Evolutionary conservation across 2,888 invertebrate species (phyloP).

Genomic region (Parnassius apollo): DNA sequence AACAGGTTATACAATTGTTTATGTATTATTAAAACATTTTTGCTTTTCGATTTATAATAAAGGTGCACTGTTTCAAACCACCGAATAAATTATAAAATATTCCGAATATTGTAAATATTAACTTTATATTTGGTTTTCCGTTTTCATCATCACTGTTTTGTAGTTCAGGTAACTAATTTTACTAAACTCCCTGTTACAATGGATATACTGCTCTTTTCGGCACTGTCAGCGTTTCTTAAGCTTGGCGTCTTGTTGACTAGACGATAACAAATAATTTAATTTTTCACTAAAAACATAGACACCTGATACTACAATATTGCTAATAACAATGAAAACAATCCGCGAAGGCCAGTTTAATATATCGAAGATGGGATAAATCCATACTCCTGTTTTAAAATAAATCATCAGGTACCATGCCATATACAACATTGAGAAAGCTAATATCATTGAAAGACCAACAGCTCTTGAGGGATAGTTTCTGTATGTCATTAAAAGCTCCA

Average conservation of each 20-base stretch:
- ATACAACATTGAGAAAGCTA: conserved; percentile 83
- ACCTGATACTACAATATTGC: conserved; percentile 76
- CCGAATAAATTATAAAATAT: too few species aligned
- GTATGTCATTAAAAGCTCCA: conserved; percentile 87
- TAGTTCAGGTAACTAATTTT: too few species aligned
- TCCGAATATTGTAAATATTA: too few species aligned
- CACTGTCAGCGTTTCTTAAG: conserved; percentile 29
- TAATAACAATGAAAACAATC: conserved; percentile 84
- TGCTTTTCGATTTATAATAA: too few species aligned
- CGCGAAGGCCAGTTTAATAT: conserved; percentile 85
- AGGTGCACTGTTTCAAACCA: too few species aligned
- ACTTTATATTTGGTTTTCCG: too few species aligned
- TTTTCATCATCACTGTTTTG: too few species aligned
- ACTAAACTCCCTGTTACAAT: too few species aligned
- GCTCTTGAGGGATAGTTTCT: conserved; percentile 86
- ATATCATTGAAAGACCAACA: conserved; percentile 80
- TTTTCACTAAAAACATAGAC: conserved; percentile 88
- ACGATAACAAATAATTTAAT: conserved; percentile 82
- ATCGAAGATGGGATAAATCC: conserved; percentile 94
- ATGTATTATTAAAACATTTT: too few species aligned
- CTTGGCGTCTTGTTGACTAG: conserved; percentile 28
- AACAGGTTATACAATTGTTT: too few species aligned
- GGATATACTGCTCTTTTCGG: neutral
- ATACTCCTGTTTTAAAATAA: conserved; percentile 85
- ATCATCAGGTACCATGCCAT: conserved; percentile 86